A percentile compares a stretch with the other conserved stretches of the same genome.
Conservation (phyloP, 2,888 invertebrate genomes). For the Netelia inedita region DNA sequence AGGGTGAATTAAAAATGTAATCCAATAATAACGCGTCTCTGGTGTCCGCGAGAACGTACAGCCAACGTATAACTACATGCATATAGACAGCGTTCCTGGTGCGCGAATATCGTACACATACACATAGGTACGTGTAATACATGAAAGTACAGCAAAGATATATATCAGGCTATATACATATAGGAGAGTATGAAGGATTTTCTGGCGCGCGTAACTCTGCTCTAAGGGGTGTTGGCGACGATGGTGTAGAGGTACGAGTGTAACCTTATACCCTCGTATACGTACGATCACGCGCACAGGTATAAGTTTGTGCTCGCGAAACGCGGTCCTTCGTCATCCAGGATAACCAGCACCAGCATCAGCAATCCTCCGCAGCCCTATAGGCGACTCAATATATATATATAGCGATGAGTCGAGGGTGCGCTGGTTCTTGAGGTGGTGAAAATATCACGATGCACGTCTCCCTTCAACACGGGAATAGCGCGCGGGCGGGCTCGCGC, state of each 20-base stretch:
- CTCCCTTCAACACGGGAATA: slow-evolving; percentile 64
- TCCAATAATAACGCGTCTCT: slow-evolving; percentile 85
- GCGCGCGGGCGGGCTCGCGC: slow-evolving; percentile 59
- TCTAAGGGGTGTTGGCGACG: slow-evolving; percentile 38
- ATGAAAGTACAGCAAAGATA: slow-evolving; percentile 66
- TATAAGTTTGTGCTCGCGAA: slow-evolving; percentile 33
- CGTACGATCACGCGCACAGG: slow-evolving; percentile 40
- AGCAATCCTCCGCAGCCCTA: slow-evolving; percentile 21
- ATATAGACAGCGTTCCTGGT: slow-evolving; percentile 36
- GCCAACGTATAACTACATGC: slow-evolving; percentile 57
- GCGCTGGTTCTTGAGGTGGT: slow-evolving; percentile 74
- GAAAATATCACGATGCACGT: slow-evolving; percentile 79
- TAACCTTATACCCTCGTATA: slow-evolving; percentile 50
- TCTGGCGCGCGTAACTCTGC: slow-evolving; percentile 54
- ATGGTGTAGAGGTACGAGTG: slow-evolving; percentile 17
- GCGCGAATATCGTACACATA: slow-evolving; percentile 25
- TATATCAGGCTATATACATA: slow-evolving; percentile 64
- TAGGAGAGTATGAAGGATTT: slow-evolving; percentile 63
- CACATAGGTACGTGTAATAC: slow-evolving; percentile 35
- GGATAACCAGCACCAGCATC: slow-evolving; percentile 43
- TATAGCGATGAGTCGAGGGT: not conserved
- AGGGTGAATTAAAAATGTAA: slow-evolving; percentile 85
- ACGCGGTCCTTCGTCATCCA: slow-evolving; percentile 39
- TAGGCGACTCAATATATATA: slow-evolving; percentile 15
- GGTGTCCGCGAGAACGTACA: slow-evolving; percentile 78